These are phyloP conservation scores for Macrocentrus cingulum DNA, from an alignment of 1,140 invertebrate species.

Conservation along the genomic window DNA sequence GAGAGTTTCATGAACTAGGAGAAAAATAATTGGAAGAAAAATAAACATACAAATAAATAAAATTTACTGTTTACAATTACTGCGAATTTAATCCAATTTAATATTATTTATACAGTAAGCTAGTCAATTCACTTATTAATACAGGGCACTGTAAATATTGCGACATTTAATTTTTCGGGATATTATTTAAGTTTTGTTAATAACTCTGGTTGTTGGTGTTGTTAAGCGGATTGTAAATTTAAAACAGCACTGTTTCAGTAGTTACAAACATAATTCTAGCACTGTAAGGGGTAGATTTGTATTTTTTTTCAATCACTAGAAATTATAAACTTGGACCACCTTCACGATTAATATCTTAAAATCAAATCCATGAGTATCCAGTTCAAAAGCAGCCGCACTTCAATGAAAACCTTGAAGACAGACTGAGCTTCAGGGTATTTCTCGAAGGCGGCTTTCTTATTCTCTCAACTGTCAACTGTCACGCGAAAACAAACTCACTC, in stretches of 20 bases:
- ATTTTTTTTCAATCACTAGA: not conserved
- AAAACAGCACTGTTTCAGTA: no score
- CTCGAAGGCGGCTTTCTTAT: conserved; percentile 39
- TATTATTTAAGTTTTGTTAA: no score
- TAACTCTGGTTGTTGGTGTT: no score
- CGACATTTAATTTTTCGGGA: no score
- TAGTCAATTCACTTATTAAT: not conserved
- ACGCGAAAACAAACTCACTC: conserved; percentile 28
- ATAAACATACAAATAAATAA: no score
- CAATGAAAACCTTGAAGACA: conserved; percentile 6
- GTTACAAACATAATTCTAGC: no score
- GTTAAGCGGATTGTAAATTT: no score
- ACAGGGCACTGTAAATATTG: not conserved
- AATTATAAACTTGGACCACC: conserved; percentile 38
- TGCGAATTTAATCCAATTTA: not conserved
- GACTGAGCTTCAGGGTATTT: conserved; percentile 7
- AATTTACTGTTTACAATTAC: not conserved
- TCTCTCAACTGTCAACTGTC: conserved; percentile 3
- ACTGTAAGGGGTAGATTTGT: no score
- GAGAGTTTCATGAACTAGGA: not conserved
- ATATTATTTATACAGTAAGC: not conserved
- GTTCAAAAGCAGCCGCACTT: conserved; percentile 45
- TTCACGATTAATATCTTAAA: conserved; percentile 30
- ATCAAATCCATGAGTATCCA: conserved; percentile 35
- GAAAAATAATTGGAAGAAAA: not conserved